These are phyloP conservation scores for Sitta carolinensis DNA, from an alignment of 2,797 vertebrate genomes.

Conservation along the genomic window DNA sequence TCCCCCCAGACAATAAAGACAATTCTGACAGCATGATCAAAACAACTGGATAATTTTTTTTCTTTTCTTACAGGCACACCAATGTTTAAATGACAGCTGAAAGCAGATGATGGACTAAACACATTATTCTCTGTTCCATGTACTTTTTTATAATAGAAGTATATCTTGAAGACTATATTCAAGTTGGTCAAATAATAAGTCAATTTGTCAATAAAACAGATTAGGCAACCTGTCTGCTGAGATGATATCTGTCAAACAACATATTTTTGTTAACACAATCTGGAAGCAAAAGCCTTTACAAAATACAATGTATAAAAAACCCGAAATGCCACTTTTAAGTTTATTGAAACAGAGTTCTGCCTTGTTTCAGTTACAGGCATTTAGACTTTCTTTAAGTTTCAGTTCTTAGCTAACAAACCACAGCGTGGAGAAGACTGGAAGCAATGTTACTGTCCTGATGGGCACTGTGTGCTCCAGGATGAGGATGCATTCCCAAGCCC, in stretches of 20 bases:
- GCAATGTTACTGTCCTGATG: not conserved
- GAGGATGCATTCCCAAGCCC: not conserved
- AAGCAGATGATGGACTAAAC: conserved; percentile 74
- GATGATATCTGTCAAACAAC: conserved; percentile 66
- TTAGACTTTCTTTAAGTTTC: not conserved
- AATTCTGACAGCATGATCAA: conserved; percentile 76
- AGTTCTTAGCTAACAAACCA: not conserved
- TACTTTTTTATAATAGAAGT: conserved; percentile 62
- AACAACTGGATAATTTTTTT: conserved; percentile 74
- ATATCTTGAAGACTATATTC: conserved; percentile 73
- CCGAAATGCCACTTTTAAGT: not conserved
- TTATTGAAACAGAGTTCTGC: not conserved
- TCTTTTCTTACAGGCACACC: conserved; percentile 60
- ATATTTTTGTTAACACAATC: conserved; percentile 62
- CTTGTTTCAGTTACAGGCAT: not conserved
- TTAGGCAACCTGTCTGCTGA: conserved; percentile 64
- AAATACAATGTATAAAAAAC: conserved; percentile 24
- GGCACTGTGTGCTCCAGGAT: not conserved
- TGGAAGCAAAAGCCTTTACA: conserved; percentile 13
- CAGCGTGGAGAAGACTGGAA: not conserved
- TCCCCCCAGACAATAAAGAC: conserved; percentile 69
- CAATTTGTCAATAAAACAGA: conserved; percentile 77
- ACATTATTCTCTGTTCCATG: conserved; percentile 73
- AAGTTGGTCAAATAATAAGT: conserved; percentile 78
- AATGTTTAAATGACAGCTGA: conserved; percentile 79